Base-by-base conservation (phyloP, 2,888 invertebrate species). In the Perithous albicinctus region DNA sequence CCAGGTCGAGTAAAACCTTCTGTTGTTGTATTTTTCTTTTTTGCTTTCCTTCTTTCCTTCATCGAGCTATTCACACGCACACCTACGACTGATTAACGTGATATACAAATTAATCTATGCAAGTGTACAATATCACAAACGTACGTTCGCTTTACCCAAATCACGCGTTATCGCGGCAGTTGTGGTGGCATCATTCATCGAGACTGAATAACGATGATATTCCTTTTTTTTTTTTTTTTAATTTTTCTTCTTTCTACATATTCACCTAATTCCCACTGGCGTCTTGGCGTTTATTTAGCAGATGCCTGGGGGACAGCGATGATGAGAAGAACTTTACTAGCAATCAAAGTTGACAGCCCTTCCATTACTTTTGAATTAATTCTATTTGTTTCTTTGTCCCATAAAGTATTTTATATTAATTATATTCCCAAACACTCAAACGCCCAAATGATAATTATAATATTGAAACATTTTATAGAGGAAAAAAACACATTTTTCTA, bases 71-170 rank as follows among this genome's bases (percentile, higher is more conserved):
- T 73, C 73, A 59, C 61, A 51, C 59, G 63, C 56, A 46, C 63
- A 63, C 59, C 35, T 38, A 51, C 73, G 73, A 73, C 48, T 48
- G 63, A 26, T 56, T 43, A 66, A 75, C 63, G 74, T 63, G 74
- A 66, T 26, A 78, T 63, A 79, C 82, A 83, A 85, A 84, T 84
- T 84, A 86, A 83, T 84, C 80, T 84, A 85, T 80, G 83, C 81
- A 83, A 85, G 85, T 85, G 85, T 85, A 86, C 84, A 85, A 84
- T 86, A 85, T 86, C 83, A 86, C 86, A 85, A 85, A 84, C 83
- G 83, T 83, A 85, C 83, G 64, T 75, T 75, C 64, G 74, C 43
- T 66, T 56, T 66, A 64, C 20, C 54, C 54, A 64, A 75, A 75
- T 66, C 43, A 66, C 41, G 64, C 63, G 51, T 56, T 20, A n/a